Conservation (phyloP, 2,888 invertebrate genomes). For the Galeruca laticollis region DNA sequence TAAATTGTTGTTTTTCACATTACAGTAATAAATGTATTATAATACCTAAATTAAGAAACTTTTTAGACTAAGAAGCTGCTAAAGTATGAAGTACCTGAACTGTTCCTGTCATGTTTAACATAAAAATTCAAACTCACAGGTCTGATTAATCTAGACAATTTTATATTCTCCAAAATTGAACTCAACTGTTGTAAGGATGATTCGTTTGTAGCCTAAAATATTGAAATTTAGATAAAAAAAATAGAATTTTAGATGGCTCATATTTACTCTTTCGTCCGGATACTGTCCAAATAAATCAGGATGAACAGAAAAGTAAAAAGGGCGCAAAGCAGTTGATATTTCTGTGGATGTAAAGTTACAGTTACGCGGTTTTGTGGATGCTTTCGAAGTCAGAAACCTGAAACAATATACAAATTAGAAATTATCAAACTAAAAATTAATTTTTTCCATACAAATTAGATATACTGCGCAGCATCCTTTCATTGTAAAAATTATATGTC, state of each 20-base stretch:
- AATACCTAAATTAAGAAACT: no score
- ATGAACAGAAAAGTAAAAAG: constrained; percentile 95
- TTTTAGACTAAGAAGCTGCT: neutral
- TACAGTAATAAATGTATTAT: no score
- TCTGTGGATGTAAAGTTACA: constrained; percentile 89
- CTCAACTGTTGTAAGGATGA: constrained; percentile 90
- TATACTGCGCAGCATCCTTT: constrained; percentile 45
- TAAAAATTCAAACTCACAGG: constrained; percentile 83
- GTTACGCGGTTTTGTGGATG: constrained; percentile 27
- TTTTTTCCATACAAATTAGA: constrained; percentile 42
- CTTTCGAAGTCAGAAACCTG: constrained; percentile 22
- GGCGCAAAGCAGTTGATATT: constrained; percentile 89
- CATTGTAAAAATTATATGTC: constrained; percentile 5
- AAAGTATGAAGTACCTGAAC: constrained; percentile 45
- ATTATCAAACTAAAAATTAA: neutral
- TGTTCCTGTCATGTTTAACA: constrained; percentile 72
- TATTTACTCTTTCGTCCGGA: constrained; percentile 84
- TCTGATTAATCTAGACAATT: constrained; percentile 72
- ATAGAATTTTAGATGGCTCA: constrained; percentile 14
- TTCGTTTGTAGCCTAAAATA: constrained; percentile 83
- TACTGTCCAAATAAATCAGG: constrained; percentile 94
- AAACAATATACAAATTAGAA: constrained; percentile 16
- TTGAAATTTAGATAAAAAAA: constrained; percentile 18
- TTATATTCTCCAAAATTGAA: constrained; percentile 84
- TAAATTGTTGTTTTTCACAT: no score